These are phyloP conservation scores for Sogatella furcifera DNA, from an alignment of 1,140 invertebrate genomes.

Conservation along the genomic window DNA sequence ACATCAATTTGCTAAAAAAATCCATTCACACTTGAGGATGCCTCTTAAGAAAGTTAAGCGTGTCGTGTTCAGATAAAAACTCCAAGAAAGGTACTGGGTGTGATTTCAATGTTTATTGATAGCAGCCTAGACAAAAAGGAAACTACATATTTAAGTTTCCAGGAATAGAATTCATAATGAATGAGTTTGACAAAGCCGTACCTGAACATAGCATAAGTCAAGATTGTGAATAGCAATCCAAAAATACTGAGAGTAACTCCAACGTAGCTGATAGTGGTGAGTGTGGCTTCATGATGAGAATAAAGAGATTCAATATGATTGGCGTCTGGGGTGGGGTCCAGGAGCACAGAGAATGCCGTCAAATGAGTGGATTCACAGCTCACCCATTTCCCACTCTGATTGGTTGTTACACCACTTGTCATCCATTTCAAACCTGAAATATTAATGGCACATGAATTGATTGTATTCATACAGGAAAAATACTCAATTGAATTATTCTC, in stretches of 20 bases:
- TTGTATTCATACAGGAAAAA: no score
- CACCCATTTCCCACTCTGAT: slow-evolving; percentile 27
- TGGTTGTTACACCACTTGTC: slow-evolving; percentile 31
- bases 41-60: no score
- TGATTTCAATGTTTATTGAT: no score
- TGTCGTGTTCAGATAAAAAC: no score
- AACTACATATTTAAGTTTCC: no score
- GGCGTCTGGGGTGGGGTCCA: slow-evolving; percentile 31
- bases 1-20: no score
- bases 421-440: slow-evolving; percentile 34
- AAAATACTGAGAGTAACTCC: slow-evolving; percentile 38
- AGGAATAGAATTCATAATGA: slow-evolving; percentile 5
- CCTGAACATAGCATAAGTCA: slow-evolving; percentile 40
- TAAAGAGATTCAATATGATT: background rate
- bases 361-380: slow-evolving; percentile 37
- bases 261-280: slow-evolving; percentile 39
- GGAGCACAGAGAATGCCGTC: slow-evolving; percentile 42
- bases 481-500: no score
- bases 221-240: slow-evolving; percentile 34
- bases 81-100: no score
- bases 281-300: slow-evolving; percentile 27
- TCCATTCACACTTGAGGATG: no score
- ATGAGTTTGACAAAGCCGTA: slow-evolving; percentile 21
- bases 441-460: no score
- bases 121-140: no score